Evolutionary conservation across 2,113 vertebrate species (phyloP), one percentile per base, ranked within the genome.

Genomic region (Brienomyrus brachyistius): DNA sequence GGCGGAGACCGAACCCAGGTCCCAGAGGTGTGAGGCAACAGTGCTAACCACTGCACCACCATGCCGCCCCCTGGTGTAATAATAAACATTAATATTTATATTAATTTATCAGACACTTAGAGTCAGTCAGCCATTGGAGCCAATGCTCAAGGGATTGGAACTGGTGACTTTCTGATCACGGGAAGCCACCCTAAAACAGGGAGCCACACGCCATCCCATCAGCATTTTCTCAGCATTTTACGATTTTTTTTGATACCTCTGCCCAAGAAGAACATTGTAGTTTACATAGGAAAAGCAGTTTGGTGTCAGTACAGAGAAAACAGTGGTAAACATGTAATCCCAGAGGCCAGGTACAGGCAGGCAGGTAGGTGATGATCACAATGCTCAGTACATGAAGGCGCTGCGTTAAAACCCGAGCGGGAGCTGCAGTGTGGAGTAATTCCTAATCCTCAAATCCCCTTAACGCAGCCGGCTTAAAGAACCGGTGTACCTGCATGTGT

Each of bases 331-430:
- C 48, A 8, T 19, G 19, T 86, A 86, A 56, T 86, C 85, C 85
- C 17, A 35, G 11, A 4, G 43, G 84, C n/a, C 50, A 17, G n/a
- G 80, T 84, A 74, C 84, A 27, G 23, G 17, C 27, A n/a, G 83
- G 45, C 88, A 31, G 51, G 51, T 51, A 45, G 47, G 43, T 74
- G 19, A 19, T 7, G 5, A 70, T 47, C 54, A 45, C 1, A 4
- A 15, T 47, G 77, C 13, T 91, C 51, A 23, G 93, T 95, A 95
- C 92, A 86, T 92, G 95, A 88, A 94, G 93, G 35, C n/a, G 40
- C 21, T 40, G 5, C 0, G 27, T 48, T 86, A 51, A 45, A 93
- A 90, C 52, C 89, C 92, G 90, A 92, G 90, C 90, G 31, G 85
- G 90, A 91, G 40, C 17, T 89, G 27, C 70, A 19, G 15, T 7